phyloP scores from a whole-genome alignment of 2,797 vertebrate genomes.

The Microctenopoma lineatum region DNA sequence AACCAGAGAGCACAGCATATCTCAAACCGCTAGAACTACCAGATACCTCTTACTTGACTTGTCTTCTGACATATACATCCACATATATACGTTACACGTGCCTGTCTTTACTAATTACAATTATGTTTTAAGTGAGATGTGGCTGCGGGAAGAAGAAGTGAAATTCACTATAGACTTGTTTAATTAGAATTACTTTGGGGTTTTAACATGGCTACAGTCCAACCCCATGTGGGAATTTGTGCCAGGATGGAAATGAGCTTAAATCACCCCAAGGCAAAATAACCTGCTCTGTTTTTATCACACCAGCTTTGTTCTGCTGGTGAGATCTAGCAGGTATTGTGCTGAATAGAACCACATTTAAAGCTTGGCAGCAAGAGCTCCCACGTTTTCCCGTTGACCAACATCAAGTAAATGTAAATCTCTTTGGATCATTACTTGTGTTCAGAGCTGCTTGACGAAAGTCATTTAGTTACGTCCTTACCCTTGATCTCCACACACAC shows the following conservation, averaged over 20 bases:
- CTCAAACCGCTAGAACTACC: too few species aligned
- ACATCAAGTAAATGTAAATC: neutral
- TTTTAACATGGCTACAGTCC: constrained; percentile 13
- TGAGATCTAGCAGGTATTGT: neutral
- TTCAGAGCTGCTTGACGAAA: constrained; percentile 45
- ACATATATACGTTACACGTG: too few species aligned
- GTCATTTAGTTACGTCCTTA: constrained; percentile 19
- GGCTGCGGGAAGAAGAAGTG: constrained; percentile 2
- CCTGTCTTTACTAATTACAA: too few species aligned
- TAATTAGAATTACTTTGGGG: neutral
- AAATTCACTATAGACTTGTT: constrained; percentile 12
- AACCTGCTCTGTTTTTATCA: constrained; percentile 33
- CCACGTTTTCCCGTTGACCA: neutral
- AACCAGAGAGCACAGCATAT: too few species aligned
- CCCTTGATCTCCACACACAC: constrained; percentile 44
- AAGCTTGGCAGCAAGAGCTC: neutral
- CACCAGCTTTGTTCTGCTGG: constrained; percentile 30
- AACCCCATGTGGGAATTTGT: constrained; percentile 23
- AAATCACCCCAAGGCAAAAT: constrained; percentile 35
- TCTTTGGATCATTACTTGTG: constrained; percentile 25
- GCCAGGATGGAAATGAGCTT: constrained; percentile 50
- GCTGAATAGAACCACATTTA: neutral
- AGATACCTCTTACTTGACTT: too few species aligned
- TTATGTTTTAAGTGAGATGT: neutral
- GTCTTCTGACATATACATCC: too few species aligned